phyloP scores from a whole-genome alignment of 2,797 vertebrate genomes.

The Bovichtus variegatus region DNA sequence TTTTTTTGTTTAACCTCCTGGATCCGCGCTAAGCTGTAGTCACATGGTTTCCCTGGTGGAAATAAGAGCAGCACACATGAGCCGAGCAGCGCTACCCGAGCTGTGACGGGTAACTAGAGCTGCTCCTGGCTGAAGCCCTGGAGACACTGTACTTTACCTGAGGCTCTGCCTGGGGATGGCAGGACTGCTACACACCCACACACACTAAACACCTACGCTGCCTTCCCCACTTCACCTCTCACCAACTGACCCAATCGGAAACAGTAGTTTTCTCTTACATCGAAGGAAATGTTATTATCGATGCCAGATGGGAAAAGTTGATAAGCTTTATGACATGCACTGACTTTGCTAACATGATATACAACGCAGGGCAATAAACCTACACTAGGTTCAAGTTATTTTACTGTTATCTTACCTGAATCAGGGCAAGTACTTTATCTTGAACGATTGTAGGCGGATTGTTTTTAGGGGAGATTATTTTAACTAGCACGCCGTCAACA shows the following conservation, averaged over 20 bases:
- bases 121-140: slow-evolving; percentile 42
- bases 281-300: too few species aligned
- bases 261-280: neutral
- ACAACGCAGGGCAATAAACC: neutral
- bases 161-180: slow-evolving; percentile 47
- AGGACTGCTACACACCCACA: slow-evolving; percentile 11
- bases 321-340: neutral
- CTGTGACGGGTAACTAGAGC: slow-evolving; percentile 75
- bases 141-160: slow-evolving; percentile 48
- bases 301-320: too few species aligned
- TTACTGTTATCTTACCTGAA: slow-evolving; percentile 88
- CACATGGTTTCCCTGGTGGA: slow-evolving; percentile 47
- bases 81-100: slow-evolving; percentile 73
- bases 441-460: slow-evolving; percentile 97
- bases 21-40: slow-evolving; percentile 17
- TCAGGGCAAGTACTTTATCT: slow-evolving; percentile 97
- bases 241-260: slow-evolving; percentile 3
- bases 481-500: slow-evolving; percentile 95
- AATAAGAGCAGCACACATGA: slow-evolving; percentile 71
- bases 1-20: too few species aligned
- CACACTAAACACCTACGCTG: slow-evolving; percentile 14
- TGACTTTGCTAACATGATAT: neutral
- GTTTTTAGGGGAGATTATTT: slow-evolving; percentile 97
- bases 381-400: neutral
- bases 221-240: slow-evolving; percentile 1